Base-by-base conservation (phyloP, 1,140 invertebrate genomes). In the Bilobella aurantiaca region DNA sequence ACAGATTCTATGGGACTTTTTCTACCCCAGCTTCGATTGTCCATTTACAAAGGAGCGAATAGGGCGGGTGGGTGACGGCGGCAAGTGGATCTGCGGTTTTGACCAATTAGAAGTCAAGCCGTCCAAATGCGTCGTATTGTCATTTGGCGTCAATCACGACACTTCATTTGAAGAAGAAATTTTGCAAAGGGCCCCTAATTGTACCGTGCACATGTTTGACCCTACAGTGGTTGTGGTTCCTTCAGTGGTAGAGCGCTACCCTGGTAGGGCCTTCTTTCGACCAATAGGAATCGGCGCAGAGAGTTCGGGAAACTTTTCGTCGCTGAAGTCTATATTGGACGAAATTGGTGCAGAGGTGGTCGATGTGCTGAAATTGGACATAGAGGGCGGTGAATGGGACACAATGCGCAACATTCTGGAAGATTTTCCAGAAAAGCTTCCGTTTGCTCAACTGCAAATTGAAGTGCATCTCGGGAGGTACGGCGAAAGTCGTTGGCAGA, bases 301-400 rank as follows among this genome's bases (percentile, higher is more conserved):
- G 8, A 21, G 16, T 25, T 1, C 2, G 0, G 27, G 37, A 25
- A 18, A 47, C 2, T 37, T 5, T n/a, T n/a, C n/a, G 23, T 37
- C 63, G 3, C 31, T 64, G 5, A 56, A 57, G n/a, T 14, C 30
- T 1, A 31, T 14, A 16, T 58, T 64, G 63, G 31, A 57, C 5
- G 42, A 31, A 34, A n/a, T 37, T 42, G 46, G 25, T 1, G 32
- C 61, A 27, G 16, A 32, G 8, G 61, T 34, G 21, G 57, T 68
- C 28, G 67, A 68, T 30, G 46, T 68, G 21, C 18, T 68, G 29
- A 68, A 68, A 46, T 57, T 68, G 1, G 67, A 68, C 30, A 58
- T 61, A 14, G 67, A 68, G 31, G 30, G 58, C 1, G 28, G 42
- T 18, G 67, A 68, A 29, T 64, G 31, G 28, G 0, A 8, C 0